Evolutionary conservation across 2,888 invertebrate genomes (phyloP).

Genomic region (Cataglyphis livida): DNA sequence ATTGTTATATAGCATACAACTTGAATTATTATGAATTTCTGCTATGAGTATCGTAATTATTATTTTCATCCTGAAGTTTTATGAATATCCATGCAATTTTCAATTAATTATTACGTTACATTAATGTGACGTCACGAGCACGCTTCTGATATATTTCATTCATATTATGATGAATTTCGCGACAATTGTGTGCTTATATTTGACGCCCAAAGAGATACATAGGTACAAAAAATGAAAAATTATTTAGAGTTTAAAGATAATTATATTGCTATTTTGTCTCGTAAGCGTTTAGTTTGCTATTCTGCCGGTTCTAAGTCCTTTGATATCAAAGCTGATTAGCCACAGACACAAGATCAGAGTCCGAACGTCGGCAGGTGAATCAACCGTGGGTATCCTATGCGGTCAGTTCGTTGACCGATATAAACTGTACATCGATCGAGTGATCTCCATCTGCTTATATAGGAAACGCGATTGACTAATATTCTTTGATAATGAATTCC

Average conservation of each 20-base stretch:
- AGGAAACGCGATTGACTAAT: slow-evolving; percentile 64
- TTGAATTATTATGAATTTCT: slow-evolving; percentile 39
- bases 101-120: background rate
- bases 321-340: slow-evolving; percentile 71
- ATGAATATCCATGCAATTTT: background rate
- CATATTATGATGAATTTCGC: background rate
- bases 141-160: background rate
- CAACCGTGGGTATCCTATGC: slow-evolving; percentile 68
- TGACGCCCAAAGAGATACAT: background rate
- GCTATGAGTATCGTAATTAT: slow-evolving; percentile 29
- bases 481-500: slow-evolving; percentile 63
- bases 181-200: background rate
- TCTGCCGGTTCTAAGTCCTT: slow-evolving; percentile 57
- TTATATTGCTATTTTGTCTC: slow-evolving; percentile 36
- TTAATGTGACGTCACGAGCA: background rate
- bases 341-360: slow-evolving; percentile 74
- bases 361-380: slow-evolving; percentile 63
- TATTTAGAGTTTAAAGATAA: slow-evolving; percentile 35
- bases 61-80: slow-evolving; percentile 9
- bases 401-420: slow-evolving; percentile 75
- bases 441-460: slow-evolving; percentile 59
- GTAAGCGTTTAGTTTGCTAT: slow-evolving; percentile 39
- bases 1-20: slow-evolving; percentile 42
- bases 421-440: slow-evolving; percentile 58
- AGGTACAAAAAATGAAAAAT: background rate